phyloP scores from a whole-genome alignment of 1,140 invertebrate genomes.

The Stegodyphus mimosarum region DNA sequence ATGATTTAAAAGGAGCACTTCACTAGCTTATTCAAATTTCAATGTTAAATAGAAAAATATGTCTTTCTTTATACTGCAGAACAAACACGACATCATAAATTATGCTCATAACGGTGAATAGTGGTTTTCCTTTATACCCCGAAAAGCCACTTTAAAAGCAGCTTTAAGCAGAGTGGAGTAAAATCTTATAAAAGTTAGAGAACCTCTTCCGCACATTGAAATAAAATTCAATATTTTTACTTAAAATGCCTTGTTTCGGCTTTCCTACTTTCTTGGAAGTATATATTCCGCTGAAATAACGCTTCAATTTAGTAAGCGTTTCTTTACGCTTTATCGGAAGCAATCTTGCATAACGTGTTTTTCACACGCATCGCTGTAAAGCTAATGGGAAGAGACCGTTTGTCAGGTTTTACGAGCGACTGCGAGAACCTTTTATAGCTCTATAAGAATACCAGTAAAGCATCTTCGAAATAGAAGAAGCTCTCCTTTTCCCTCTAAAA shows the following conservation, averaged over 20 bases:
- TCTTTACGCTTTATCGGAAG: conserved; percentile 28
- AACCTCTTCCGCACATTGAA: background rate
- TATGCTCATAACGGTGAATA: too few relatives aligned
- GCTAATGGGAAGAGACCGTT: conserved; percentile 41
- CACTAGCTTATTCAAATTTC: too few relatives aligned
- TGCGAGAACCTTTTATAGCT: conserved; percentile 31
- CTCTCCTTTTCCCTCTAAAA: background rate
- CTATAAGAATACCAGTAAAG: conserved; percentile 35
- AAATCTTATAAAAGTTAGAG: too few relatives aligned
- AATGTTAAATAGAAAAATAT: too few relatives aligned
- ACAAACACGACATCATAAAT: too few relatives aligned
- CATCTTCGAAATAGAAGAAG: conserved; percentile 8
- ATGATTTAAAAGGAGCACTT: too few relatives aligned
- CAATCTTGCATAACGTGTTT: conserved; percentile 45
- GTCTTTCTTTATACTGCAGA: too few relatives aligned
- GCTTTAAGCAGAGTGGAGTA: too few relatives aligned
- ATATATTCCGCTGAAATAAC: background rate
- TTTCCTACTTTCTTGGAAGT: too few relatives aligned
- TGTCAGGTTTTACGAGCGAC: conserved; percentile 43
- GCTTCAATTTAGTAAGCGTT: conserved; percentile 29
- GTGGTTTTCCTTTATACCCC: too few relatives aligned
- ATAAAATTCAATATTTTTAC: conserved; percentile 28
- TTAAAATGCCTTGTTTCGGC: background rate
- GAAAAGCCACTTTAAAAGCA: too few relatives aligned
- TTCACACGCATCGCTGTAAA: conserved; percentile 39